Percentiles rank a stretch among this genome's conserved stretches.
These are phyloP conservation scores for Passer montanus DNA, from an alignment of 2,113 vertebrate genomes.

Conservation along the genomic window DNA sequence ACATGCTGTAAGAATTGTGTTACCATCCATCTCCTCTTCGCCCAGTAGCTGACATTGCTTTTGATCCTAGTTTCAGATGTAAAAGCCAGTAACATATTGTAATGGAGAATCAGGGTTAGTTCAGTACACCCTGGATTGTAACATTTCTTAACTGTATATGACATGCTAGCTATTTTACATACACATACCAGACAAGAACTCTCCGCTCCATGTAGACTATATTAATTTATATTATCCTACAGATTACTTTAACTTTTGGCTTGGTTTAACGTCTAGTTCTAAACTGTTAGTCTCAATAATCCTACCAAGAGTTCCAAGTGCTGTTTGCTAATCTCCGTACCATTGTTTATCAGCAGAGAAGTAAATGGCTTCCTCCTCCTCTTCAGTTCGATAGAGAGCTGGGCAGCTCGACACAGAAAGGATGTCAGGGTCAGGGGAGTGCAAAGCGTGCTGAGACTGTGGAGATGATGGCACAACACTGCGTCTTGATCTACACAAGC, in stretches of 20 bases:
- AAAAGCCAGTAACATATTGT: slow-evolving; percentile 70
- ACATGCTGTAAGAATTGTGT: slow-evolving; percentile 72
- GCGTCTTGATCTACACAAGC: slow-evolving; percentile 90
- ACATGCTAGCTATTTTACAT: slow-evolving; percentile 60
- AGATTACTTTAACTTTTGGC: slow-evolving; percentile 4
- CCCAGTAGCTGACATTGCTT: slow-evolving; percentile 70
- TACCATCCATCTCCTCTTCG: slow-evolving; percentile 71
- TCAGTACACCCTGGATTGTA: slow-evolving; percentile 61
- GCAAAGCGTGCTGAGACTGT: slow-evolving; percentile 81
- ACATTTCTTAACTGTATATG: slow-evolving; percentile 57
- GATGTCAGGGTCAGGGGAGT: slow-evolving; percentile 93
- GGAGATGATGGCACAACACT: slow-evolving; percentile 85
- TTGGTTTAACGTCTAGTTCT: slow-evolving; percentile 20
- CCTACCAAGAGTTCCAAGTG: not conserved
- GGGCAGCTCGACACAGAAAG: slow-evolving; percentile 92
- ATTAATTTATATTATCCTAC: slow-evolving; percentile 1
- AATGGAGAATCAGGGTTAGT: slow-evolving; percentile 70
- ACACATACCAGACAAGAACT: slow-evolving; percentile 40
- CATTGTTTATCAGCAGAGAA: slow-evolving; percentile 93
- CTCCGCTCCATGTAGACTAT: not conserved
- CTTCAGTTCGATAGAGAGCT: slow-evolving; percentile 87
- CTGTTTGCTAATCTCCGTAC: slow-evolving; percentile 71
- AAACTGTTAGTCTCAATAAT: slow-evolving; percentile 17
- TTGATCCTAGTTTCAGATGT: slow-evolving; percentile 70
- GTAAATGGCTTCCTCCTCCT: slow-evolving; percentile 91